Conservation (phyloP, 1,140 invertebrate species). For the Tetramorium alpestre region DNA sequence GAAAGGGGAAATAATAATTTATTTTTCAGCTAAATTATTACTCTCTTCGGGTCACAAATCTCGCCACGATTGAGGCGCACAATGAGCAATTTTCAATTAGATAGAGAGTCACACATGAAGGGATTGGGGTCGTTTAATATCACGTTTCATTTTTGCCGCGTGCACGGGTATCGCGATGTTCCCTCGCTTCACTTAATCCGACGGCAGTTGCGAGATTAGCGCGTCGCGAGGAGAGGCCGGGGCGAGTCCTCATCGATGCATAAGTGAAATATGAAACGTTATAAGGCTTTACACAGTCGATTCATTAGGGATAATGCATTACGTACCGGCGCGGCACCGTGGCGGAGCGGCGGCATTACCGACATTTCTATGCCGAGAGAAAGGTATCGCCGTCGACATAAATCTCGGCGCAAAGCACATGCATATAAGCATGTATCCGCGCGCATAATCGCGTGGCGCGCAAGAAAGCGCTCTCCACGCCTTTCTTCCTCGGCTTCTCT, state of each 20-base stretch:
- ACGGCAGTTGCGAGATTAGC: slow-evolving; percentile 15
- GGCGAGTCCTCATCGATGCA: slow-evolving; percentile 8
- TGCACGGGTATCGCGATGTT: background rate
- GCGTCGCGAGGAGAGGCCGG: background rate
- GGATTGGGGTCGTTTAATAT: background rate
- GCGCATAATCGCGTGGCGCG: slow-evolving; percentile 45
- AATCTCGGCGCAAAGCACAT: slow-evolving; percentile 61
- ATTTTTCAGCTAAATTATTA: no score
- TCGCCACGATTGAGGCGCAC: background rate
- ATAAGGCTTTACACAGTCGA: slow-evolving; percentile 18
- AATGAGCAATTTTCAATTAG: background rate
- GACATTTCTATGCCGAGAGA: slow-evolving; percentile 68
- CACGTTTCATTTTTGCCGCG: slow-evolving; percentile 11
- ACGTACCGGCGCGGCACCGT: background rate
- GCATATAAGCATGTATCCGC: slow-evolving; percentile 64
- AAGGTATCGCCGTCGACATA: slow-evolving; percentile 69
- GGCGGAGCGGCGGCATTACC: slow-evolving; percentile 58
- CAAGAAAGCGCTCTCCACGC: slow-evolving; percentile 53
- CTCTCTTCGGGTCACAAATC: no score
- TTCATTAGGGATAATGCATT: slow-evolving; percentile 69
- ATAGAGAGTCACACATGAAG: background rate
- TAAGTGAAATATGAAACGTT: slow-evolving; percentile 65
- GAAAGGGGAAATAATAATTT: no score
- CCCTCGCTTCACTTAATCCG: background rate
- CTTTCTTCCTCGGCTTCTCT: slow-evolving; percentile 49